A percentile compares a stretch with the other conserved stretches of the same genome.
phyloP scores from a whole-genome alignment of 2,888 invertebrate genomes.

The Cyclophora punctaria region DNA sequence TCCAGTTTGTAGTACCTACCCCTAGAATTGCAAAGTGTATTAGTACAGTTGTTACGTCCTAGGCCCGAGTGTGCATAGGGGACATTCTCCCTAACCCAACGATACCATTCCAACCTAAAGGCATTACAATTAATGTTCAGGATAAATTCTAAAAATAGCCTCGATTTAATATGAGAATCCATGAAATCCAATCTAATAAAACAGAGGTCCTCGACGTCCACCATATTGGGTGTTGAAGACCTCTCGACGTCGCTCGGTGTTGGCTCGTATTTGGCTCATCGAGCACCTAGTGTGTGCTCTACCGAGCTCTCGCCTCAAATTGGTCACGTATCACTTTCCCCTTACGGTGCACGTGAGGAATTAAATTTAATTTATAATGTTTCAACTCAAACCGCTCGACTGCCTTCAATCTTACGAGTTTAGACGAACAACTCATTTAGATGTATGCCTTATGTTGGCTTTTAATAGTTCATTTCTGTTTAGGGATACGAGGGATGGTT shows the following conservation, averaged over 20 bases:
- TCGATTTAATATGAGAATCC: too few relatives aligned
- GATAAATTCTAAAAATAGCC: too few relatives aligned
- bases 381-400: constrained; percentile 16
- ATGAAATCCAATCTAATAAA: too few relatives aligned
- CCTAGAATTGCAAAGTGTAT: too few relatives aligned
- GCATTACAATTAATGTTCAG: too few relatives aligned
- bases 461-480: too few relatives aligned
- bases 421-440: background rate
- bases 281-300: constrained; percentile 2
- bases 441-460: background rate
- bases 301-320: constrained; percentile 18
- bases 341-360: constrained; percentile 29
- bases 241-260: constrained; percentile 6
- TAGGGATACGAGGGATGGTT: too few relatives aligned
- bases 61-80: too few relatives aligned
- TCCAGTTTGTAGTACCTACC: too few relatives aligned
- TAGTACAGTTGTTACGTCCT: too few relatives aligned
- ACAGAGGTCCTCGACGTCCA: background rate
- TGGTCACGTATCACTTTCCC: constrained; percentile 40
- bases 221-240: constrained; percentile 11
- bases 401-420: constrained; percentile 12
- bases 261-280: constrained; percentile 5
- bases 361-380: constrained; percentile 31
- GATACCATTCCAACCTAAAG: too few relatives aligned
- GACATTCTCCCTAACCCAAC: too few relatives aligned